Evolutionary conservation across 2,888 invertebrate genomes (phyloP), one percentile per base, ranked within the genome.

Genomic region (Drosophila mulleri): DNA sequence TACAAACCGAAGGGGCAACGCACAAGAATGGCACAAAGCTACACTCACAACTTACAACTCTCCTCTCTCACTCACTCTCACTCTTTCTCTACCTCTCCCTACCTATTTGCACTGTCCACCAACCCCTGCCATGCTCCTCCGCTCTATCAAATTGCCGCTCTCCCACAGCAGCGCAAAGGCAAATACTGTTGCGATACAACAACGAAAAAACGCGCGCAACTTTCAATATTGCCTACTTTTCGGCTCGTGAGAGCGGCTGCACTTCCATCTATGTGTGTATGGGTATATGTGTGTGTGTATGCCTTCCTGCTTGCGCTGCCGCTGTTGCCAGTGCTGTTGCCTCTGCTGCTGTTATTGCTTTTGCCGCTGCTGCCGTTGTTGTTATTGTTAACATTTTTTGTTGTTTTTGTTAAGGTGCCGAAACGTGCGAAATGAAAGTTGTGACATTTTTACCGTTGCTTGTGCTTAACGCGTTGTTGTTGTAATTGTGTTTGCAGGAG

Each of bases 321-420:
- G 41, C 41, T 41, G 2, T 41, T 41, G 12, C 37, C 37, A 12
- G 14, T 37, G 37, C 14, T 37, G 14, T 37, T 37, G 26, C 48
- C 3, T 7, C 29, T n/a, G 16, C 6, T 16, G 16, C 16, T 29
- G 29, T 23, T 23, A 11, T 2, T 50, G n/a, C 14, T 14, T 6
- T 0, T 39, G 37, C 16, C 16, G 16, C 37, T 16, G 35, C 52
- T 35, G 35, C 32, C 16, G 32, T 6, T 53, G n/a, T 23, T 53
- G 41, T 54, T 54, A n/a, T 37, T 54, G 41, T 61, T 52, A 18
- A 39, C 26, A 37, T 53, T 67, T 63, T 57, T 70, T 73, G 20
- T 74, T 61, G 6, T 78, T 75, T 78, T 72, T 78, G 56, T 72
- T 68, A 26, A 64, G 60, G 80, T 77, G 71, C 47, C 47, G 26